Evolutionary conservation across 2,113 vertebrate genomes (phyloP).

Genomic region (Syngnathus floridae): DNA sequence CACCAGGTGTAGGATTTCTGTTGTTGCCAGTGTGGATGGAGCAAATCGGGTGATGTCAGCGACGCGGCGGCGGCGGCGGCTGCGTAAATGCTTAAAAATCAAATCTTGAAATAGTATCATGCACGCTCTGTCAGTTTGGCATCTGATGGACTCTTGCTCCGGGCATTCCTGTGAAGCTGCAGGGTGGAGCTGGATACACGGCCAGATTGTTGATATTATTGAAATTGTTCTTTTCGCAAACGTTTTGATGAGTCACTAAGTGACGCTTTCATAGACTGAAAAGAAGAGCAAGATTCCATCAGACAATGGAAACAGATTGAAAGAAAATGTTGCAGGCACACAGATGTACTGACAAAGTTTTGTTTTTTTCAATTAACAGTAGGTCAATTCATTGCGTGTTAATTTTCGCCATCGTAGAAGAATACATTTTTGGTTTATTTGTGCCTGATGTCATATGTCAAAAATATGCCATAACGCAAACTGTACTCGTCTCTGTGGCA

Average conservation of each 20-base stretch:
- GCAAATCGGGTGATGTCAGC: slow-evolving; percentile 40
- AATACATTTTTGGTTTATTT: too few relatives aligned
- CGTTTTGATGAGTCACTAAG: slow-evolving; percentile 13
- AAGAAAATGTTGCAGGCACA: not conserved
- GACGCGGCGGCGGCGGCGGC: slow-evolving; percentile 6
- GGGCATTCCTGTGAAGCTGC: not conserved
- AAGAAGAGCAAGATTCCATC: not conserved
- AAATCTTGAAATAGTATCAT: slow-evolving; percentile 12
- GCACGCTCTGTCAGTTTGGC: slow-evolving; percentile 2
- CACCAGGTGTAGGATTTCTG: slow-evolving; percentile 55
- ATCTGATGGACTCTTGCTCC: slow-evolving; percentile 9
- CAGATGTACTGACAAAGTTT: not conserved
- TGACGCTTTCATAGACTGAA: not conserved
- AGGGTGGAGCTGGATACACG: not conserved
- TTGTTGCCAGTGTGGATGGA: slow-evolving; percentile 36
- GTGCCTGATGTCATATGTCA: too few relatives aligned
- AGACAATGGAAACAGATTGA: not conserved
- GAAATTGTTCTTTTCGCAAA: not conserved
- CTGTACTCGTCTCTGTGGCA: too few relatives aligned
- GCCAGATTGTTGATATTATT: not conserved
- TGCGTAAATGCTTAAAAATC: slow-evolving; percentile 26
- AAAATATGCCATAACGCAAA: too few relatives aligned
- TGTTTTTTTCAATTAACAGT: not conserved
- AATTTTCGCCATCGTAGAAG: not conserved
- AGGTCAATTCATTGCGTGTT: not conserved